These are phyloP conservation scores for Drosophila seguyi DNA, from an alignment of 1,140 invertebrate genomes.

Conservation along the genomic window DNA sequence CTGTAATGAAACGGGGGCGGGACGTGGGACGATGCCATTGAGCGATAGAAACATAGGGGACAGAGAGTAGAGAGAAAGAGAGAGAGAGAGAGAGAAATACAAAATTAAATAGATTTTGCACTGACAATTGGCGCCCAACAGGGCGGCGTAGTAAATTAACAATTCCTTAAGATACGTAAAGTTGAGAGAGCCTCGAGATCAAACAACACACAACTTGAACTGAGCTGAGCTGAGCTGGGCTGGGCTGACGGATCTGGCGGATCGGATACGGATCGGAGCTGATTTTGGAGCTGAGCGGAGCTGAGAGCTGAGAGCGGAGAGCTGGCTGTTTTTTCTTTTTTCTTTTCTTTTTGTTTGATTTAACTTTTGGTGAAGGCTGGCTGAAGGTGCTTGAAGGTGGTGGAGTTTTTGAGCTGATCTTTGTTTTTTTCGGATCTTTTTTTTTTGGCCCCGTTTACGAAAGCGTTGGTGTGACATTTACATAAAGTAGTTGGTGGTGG, in stretches of 20 bases:
- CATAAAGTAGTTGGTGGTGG: constrained; percentile 59
- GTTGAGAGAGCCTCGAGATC: constrained; percentile 47
- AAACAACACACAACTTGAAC: constrained; percentile 56
- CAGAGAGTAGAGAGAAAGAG: constrained; percentile 31
- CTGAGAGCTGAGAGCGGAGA: constrained; percentile 54
- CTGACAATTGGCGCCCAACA: constrained; percentile 19
- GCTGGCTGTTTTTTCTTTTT: constrained; percentile 42
- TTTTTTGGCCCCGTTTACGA: constrained; percentile 46
- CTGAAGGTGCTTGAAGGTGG: constrained; percentile 60
- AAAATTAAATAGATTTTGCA: constrained; percentile 76
- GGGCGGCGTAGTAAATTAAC: constrained; percentile 30
- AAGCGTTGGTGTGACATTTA: constrained; percentile 58
- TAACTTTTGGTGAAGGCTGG: constrained; percentile 38
- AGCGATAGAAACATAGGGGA: constrained; percentile 11
- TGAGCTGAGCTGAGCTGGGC: constrained; percentile 28
- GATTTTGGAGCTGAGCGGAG: constrained; percentile 44
- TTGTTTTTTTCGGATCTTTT: constrained; percentile 30
- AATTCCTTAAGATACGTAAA: constrained; percentile 48
- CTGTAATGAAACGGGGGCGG: constrained; percentile 83
- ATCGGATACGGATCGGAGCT: constrained; percentile 48
- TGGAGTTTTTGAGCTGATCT: constrained; percentile 53
- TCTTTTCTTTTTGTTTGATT: constrained; percentile 20
- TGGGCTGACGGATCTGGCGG: constrained; percentile 43
- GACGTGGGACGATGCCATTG: background rate
- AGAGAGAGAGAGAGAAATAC: constrained; percentile 59